A percentile compares a stretch with the other conserved stretches of the same genome.
Evolutionary conservation across 64 coral and sea anemone genomes (phyloP).

Genomic region (Astreopora myriophthalma): DNA sequence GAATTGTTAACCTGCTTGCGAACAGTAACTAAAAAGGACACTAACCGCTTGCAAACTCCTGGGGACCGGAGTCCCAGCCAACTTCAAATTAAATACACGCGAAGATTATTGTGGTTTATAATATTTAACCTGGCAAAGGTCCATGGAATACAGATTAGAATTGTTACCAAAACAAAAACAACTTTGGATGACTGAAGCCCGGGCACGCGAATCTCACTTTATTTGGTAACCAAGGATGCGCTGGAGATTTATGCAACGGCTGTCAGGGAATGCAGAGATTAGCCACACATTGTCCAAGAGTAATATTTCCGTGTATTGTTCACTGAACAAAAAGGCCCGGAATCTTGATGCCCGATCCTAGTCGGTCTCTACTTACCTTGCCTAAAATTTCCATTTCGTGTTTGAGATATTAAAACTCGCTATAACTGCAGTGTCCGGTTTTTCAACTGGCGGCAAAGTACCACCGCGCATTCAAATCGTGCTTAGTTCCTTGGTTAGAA

Average conservation of each 20-base stretch:
- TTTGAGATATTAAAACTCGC: too few species aligned
- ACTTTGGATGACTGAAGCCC: neutral
- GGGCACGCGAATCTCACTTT: neutral
- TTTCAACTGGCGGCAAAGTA: neutral
- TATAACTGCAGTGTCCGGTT: neutral
- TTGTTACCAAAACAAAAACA: neutral
- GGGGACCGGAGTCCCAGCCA: neutral
- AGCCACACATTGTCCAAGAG: neutral
- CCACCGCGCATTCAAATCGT: neutral
- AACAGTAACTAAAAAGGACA: neutral
- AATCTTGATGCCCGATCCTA: neutral
- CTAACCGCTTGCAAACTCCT: neutral
- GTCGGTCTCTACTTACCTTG: too few species aligned
- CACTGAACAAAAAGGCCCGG: too few species aligned
- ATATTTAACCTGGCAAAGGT: constrained; percentile 5
- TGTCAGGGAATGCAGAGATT: neutral
- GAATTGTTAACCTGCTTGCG: neutral
- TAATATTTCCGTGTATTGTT: neutral
- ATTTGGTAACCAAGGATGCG: neutral
- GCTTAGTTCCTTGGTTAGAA: neutral
- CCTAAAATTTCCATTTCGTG: too few species aligned
- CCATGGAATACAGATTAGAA: constrained; percentile 30
- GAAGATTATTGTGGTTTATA: neutral
- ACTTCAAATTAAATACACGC: neutral
- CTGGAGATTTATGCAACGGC: neutral